Conservation (phyloP, 2,113 vertebrate genomes). For the Steatornis caripensis region DNA sequence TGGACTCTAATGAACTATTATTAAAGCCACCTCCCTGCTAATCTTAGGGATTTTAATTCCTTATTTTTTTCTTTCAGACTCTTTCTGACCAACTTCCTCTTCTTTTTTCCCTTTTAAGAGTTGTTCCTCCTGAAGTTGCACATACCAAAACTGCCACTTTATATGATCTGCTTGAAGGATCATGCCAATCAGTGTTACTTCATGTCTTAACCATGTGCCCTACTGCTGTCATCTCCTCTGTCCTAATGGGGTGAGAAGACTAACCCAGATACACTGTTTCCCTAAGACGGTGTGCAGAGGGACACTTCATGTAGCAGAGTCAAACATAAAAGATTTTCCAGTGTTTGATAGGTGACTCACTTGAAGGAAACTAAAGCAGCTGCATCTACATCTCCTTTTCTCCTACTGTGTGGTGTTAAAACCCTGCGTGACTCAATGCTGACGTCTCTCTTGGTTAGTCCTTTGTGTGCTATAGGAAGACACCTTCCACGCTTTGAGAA, state of each 20-base stretch:
- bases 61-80: slow-evolving; percentile 20
- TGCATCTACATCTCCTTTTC: background rate
- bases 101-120: background rate
- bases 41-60: background rate
- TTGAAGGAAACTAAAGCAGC: background rate
- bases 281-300: background rate
- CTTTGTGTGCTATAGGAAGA: background rate
- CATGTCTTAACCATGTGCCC: background rate
- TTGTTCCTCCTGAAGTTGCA: background rate
- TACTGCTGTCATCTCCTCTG: background rate
- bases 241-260: background rate
- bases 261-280: background rate
- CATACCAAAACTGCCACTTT: background rate
- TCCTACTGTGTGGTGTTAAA: background rate
- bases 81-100: background rate
- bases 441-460: background rate
- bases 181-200: background rate
- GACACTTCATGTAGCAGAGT: background rate
- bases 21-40: background rate
- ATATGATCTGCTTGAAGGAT: background rate
- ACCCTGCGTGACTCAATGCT: background rate
- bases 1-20: background rate
- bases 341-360: background rate
- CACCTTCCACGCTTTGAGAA: background rate
- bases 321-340: background rate